A percentile compares a stretch with the other conserved stretches of the same genome.
Evolutionary conservation across 2,888 invertebrate species (phyloP).

Genomic region (Eudemis profundana): DNA sequence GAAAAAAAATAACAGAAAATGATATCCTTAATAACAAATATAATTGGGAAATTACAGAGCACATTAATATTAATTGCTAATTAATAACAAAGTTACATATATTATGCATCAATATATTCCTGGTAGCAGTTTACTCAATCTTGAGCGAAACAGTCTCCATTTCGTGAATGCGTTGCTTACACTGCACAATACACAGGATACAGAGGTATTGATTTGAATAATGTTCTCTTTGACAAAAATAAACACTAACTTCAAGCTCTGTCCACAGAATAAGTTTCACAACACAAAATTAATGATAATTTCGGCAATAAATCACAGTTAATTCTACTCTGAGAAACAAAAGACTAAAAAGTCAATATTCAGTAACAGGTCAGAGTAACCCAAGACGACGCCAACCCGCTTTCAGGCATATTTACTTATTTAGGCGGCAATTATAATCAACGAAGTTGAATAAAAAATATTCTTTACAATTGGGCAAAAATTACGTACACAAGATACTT

Average conservation of each 20-base stretch:
- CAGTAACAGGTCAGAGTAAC: constrained; percentile 21
- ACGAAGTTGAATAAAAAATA: not conserved
- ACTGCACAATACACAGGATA: constrained; percentile 36
- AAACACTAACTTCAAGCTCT: constrained; percentile 9
- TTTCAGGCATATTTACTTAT: constrained; percentile 21
- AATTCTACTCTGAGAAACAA: constrained; percentile 33
- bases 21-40: not conserved
- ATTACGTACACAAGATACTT: not conserved
- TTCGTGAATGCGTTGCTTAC: constrained; percentile 28
- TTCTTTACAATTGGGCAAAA: not conserved
- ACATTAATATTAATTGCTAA: not conserved
- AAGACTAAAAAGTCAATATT: constrained; percentile 43
- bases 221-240: constrained; percentile 17
- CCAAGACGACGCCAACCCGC: constrained; percentile 37
- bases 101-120: not conserved
- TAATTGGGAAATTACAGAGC: not conserved
- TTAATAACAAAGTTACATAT: not conserved
- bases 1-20: constrained; percentile 51
- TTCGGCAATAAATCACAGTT: not conserved
- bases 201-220: constrained; percentile 36
- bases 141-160: constrained; percentile 25
- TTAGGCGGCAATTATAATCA: not conserved
- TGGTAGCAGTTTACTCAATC: constrained; percentile 3
- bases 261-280: not conserved
- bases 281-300: not conserved